A percentile compares a stretch with the other conserved stretches of the same genome.
Conservation (phyloP, 2,797 vertebrate genomes). For the Molossus molossus region DNA sequence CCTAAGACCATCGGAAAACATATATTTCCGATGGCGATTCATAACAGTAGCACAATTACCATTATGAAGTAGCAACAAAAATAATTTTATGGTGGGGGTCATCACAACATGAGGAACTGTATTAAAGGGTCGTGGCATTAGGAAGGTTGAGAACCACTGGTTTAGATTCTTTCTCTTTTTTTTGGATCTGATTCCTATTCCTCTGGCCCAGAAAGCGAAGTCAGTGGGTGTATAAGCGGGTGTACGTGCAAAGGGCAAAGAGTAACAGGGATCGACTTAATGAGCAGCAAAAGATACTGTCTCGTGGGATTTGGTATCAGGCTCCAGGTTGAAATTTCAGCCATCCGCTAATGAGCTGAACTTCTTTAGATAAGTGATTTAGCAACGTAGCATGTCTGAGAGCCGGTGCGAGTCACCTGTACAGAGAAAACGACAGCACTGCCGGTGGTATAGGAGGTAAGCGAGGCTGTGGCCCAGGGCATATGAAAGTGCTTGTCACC, state of each 20-base stretch:
- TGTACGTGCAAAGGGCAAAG: background rate
- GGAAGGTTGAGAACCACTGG: too few relatives aligned
- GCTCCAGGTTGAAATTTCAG: conserved; percentile 5
- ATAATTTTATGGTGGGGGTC: too few relatives aligned
- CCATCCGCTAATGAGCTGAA: background rate
- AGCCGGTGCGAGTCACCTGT: background rate
- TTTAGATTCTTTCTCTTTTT: background rate
- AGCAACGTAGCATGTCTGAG: background rate
- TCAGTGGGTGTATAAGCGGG: background rate
- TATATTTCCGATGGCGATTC: too few relatives aligned
- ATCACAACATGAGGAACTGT: too few relatives aligned
- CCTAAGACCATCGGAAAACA: too few relatives aligned
- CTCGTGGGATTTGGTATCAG: background rate
- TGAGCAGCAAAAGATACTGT: background rate
- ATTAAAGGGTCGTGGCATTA: too few relatives aligned
- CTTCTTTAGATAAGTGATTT: background rate
- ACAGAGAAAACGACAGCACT: background rate
- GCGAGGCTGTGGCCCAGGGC: background rate
- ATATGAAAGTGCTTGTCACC: rapidly evolving
- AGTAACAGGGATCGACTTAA: conserved; percentile 2
- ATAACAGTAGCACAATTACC: too few relatives aligned
- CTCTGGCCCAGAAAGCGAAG: background rate
- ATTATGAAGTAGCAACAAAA: too few relatives aligned
- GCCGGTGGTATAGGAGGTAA: background rate
- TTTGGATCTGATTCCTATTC: background rate